Evolutionary conservation across 2,797 vertebrate species (phyloP).

Genomic region (Anomalospiza imberbis): DNA sequence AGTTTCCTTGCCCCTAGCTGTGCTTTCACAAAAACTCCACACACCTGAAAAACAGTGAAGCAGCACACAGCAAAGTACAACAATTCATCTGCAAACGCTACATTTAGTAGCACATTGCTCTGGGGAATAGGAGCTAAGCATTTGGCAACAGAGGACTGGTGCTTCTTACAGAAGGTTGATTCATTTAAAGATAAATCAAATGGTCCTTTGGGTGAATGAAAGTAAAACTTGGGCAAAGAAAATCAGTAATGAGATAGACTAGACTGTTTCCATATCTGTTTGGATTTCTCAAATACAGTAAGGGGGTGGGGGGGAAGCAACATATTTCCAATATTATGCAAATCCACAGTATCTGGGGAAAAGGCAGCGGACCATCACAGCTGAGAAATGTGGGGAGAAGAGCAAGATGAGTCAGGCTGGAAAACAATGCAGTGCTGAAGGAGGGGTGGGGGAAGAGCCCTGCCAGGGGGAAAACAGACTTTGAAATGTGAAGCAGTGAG

Average conservation of each 20-base stretch:
- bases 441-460: not conserved
- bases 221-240: not conserved
- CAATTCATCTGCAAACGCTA: not conserved
- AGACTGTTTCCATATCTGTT: not conserved
- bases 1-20: not conserved
- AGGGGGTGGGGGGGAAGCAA: not conserved
- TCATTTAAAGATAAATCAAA: not conserved
- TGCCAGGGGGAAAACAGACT: not conserved
- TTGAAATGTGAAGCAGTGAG: not conserved
- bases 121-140: not conserved
- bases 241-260: not conserved
- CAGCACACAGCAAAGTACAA: not conserved
- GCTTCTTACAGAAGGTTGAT: not conserved
- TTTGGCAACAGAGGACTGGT: not conserved
- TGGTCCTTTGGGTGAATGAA: not conserved
- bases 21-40: not conserved
- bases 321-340: not conserved
- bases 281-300: not conserved
- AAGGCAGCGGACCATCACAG: not conserved
- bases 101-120: not conserved
- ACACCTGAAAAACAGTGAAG: not conserved
- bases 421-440: not conserved
- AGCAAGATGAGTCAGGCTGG: not conserved
- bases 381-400: not conserved
- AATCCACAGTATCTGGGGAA: not conserved